Evolutionary conservation across 2,113 vertebrate genomes (phyloP), one percentile per base, ranked within the genome.

Genomic region (Pollimyrus isidori): DNA sequence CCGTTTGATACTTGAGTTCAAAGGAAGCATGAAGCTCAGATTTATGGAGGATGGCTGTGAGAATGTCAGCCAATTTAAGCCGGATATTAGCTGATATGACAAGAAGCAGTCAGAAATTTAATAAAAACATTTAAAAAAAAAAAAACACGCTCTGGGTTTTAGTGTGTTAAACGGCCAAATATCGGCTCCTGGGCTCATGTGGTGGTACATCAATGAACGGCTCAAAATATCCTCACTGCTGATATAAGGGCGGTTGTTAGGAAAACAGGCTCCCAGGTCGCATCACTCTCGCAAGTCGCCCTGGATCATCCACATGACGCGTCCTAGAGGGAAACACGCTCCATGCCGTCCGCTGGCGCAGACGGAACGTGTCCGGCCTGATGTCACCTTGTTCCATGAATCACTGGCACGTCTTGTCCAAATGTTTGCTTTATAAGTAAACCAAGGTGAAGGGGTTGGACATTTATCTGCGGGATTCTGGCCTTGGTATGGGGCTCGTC

Each of bases 391-490:
- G 35, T 80, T 80, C 73, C 73, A 80, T 80, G 73, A 80, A 80
- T 80, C 73, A 80, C 35, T 80, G 30, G 35, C 35, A 85, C 42
- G n/a, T 26, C 21, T 48, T 85, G 82, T 80, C 82, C 26, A 49
- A 85, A 48, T n/a, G 42, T 85, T 85, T 85, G 46, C 21, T 49
- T 85, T 85, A 48, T n/a, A 49, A 23, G n/a, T 85, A 49, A 85
- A 85, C 46, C 17, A 49, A 48, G 82, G 45, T 30, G 62, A 83
- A 56, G 58, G 42, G 87, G 39, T 42, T 48, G 56, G 65, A 88
- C 87, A 62, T 88, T 56, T n/a, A 45, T 88, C 62, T 76, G 62
- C 87, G 6, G 11, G 65, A 69, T 50, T 85, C 46, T 73, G 58
- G 45, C 45, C 26, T 88, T 26, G 62, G 30, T 30, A 49, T 26